Evolutionary conservation across 2,797 vertebrate species (phyloP), one percentile per base, ranked within the genome.

Genomic region (Emydoidea blandingii): DNA sequence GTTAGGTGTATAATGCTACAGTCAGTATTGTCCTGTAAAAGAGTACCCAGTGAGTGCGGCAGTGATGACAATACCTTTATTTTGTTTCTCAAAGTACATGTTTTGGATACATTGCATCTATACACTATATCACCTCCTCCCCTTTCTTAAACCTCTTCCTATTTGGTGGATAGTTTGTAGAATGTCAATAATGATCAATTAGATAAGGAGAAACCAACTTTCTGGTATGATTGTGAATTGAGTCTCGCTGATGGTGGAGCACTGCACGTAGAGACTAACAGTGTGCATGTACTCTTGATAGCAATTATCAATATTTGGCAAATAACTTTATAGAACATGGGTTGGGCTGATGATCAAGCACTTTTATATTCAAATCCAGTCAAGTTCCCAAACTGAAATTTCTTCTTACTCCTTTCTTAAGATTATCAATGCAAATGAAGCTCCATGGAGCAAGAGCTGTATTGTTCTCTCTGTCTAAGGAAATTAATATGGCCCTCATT

Each of bases 151-250:
- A 47, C 31, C 81, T 37, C n/a, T 37, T 68, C 59, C 23, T n/a
- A 85, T 52, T 62, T 92, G 16, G 91, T 57, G 47, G 68, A 93
- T 89, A 37, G n/a, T 94, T 87, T 89, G 87, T 76, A 84, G 81
- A 56, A 85, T 16, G 56, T 6, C 54, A 52, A 19, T 86, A n/a
- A 62, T 12, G 56, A 47, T 79, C 91, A 86, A 89, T 85, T 78
- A 56, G 91, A 31, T 62, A 89, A 49, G 49, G 21, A 11, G 50
- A 90, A 10, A 34, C 12, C 15, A 56, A 59, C 86, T 90, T 93
- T 92, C 8, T 47, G 78, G 21, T 88, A 19, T 86, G n/a, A 56
- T 12, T 81, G 2, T 78, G 68, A 12, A 94, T 76, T 86, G 31
- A 4, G 49, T 8, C 47, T 82, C 88, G 52, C 25, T 86, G n/a